Conservation (phyloP, 2,113 vertebrate genomes). For the Empidonax traillii region DNA sequence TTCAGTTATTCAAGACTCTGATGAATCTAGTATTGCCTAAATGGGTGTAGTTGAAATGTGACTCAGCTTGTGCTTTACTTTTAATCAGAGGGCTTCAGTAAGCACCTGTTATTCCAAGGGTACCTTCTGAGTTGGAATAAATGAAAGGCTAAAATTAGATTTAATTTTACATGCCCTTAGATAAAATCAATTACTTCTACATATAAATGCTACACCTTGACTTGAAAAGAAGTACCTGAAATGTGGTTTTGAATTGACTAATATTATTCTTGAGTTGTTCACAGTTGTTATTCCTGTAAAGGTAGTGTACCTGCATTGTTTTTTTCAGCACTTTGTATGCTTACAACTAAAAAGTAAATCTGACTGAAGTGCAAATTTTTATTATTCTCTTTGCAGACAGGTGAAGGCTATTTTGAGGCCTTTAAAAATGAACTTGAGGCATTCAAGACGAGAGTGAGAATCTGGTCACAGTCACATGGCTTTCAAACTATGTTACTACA, state of each 20-base stretch:
- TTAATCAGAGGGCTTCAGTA: background rate
- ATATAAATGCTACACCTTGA: background rate
- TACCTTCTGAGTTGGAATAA: background rate
- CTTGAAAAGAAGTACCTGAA: background rate
- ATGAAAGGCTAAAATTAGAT: background rate
- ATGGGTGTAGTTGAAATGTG: background rate
- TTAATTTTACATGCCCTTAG: background rate
- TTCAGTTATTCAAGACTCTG: background rate
- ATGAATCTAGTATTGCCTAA: background rate
- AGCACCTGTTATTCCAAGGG: background rate
- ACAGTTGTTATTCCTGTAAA: background rate
- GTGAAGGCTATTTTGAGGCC: conserved; percentile 92
- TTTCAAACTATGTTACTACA: conserved; percentile 67
- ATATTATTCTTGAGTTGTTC: background rate
- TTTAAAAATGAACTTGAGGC: conserved; percentile 92
- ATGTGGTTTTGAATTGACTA: background rate
- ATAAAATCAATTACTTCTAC: background rate
- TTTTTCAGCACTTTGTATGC: background rate
- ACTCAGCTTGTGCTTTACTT: background rate
- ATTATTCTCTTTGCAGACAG: conserved; percentile 75
- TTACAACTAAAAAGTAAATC: background rate
- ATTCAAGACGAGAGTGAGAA: conserved; percentile 89
- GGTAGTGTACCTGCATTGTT: background rate
- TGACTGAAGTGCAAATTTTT: background rate
- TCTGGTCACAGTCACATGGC: conserved; percentile 77